A percentile compares a stretch with the other conserved stretches of the same genome.
Evolutionary conservation across 2,888 invertebrate species (phyloP).

Genomic region (Drosophila nigricruria): DNA sequence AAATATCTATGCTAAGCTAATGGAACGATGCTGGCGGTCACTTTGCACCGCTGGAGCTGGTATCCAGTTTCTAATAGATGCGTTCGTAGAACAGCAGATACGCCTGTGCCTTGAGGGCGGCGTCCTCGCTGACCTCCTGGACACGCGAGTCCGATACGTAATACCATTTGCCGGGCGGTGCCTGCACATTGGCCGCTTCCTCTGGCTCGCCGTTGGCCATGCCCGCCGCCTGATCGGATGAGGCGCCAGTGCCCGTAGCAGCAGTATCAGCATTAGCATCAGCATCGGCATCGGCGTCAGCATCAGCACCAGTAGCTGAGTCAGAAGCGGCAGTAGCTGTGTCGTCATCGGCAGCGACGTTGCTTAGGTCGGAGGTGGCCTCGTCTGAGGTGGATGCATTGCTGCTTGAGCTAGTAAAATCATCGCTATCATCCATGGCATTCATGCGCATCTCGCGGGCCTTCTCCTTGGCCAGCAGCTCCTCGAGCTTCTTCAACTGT

Average conservation of each 20-base stretch:
- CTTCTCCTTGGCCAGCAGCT: constrained; percentile 83
- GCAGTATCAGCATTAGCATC: background rate
- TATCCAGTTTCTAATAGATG: constrained; percentile 88
- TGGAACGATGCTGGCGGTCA: constrained; percentile 34
- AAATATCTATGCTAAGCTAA: constrained; percentile 19
- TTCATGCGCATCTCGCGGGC: constrained; percentile 83
- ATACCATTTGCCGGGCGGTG: constrained; percentile 94
- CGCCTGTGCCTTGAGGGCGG: constrained; percentile 94
- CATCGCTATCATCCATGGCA: constrained; percentile 85
- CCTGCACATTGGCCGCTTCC: constrained; percentile 77
- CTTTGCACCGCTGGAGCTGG: background rate
- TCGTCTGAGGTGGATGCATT: constrained; percentile 64
- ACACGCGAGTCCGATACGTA: constrained; percentile 96
- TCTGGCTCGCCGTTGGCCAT: constrained; percentile 73
- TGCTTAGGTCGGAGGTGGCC: constrained; percentile 30
- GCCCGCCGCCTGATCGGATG: background rate
- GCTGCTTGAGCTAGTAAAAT: constrained; percentile 87
- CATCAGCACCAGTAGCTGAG: background rate
- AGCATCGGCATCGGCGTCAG: background rate
- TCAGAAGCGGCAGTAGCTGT: background rate
- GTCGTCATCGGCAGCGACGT: constrained; percentile 23
- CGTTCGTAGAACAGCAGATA: constrained; percentile 98
- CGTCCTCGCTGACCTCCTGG: constrained; percentile 91
- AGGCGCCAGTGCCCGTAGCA: background rate
- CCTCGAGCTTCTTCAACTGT: constrained; percentile 85